Evolutionary conservation across 2,888 invertebrate genomes (phyloP).

Genomic region (Xestia sexstrigata): DNA sequence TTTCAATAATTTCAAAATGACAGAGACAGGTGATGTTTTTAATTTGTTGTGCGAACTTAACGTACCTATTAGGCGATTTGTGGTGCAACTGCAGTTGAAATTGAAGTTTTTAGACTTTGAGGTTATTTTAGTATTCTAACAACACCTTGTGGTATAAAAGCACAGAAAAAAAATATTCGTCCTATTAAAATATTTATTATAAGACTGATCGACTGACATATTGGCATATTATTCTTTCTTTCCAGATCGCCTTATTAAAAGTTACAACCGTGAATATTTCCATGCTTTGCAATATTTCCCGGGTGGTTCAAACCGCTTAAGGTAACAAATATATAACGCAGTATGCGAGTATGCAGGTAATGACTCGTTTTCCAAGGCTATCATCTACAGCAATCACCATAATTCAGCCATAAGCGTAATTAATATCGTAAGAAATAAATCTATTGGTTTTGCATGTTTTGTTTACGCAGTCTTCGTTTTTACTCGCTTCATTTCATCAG

Average conservation of each 20-base stretch:
- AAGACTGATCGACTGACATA: background rate
- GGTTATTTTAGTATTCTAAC: background rate
- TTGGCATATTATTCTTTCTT: background rate
- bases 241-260: background rate
- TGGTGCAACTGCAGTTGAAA: background rate
- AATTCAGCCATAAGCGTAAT: conserved; percentile 59
- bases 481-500: conserved; percentile 37
- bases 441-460: conserved; percentile 52
- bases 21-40: background rate
- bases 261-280: conserved; percentile 24
- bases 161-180: no score
- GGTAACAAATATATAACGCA: conserved; percentile 32
- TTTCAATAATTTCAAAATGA: background rate
- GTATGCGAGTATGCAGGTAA: conserved; percentile 44
- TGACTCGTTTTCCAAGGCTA: conserved; percentile 54
- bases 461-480: conserved; percentile 29
- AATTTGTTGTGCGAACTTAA: background rate
- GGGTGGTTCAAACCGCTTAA: conserved; percentile 20
- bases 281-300: background rate
- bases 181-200: background rate
- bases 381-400: conserved; percentile 51
- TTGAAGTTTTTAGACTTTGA: background rate
- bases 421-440: conserved; percentile 60
- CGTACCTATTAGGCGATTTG: background rate
- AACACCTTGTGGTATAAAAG: background rate